A percentile compares a stretch with the other conserved stretches of the same genome.
Evolutionary conservation across 2,113 vertebrate genomes (phyloP).

Genomic region (Cacatua alba): DNA sequence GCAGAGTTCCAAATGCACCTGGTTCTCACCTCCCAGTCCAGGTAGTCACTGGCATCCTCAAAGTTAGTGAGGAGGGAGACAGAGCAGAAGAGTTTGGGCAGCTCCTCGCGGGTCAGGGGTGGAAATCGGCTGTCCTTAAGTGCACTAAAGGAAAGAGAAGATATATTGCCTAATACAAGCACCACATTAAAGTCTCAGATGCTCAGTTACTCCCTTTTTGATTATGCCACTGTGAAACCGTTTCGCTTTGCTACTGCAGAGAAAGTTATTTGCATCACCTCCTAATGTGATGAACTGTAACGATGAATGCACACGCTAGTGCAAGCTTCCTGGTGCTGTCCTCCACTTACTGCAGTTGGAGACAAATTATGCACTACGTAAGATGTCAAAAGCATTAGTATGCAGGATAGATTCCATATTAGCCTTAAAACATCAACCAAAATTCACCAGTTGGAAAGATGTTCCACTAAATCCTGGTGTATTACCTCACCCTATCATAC

Average conservation of each 20-base stretch:
- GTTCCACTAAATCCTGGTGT: not conserved
- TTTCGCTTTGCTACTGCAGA: not conserved
- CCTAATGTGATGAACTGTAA: not conserved
- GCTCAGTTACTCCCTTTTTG: not conserved
- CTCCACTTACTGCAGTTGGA: not conserved
- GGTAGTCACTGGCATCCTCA: conserved; percentile 86
- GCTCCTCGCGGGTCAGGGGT: conserved; percentile 86
- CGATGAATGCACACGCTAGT: not conserved
- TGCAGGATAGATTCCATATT: not conserved
- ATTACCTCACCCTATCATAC: not conserved
- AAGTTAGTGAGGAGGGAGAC: conserved; percentile 89
- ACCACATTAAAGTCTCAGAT: not conserved
- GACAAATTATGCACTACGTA: not conserved
- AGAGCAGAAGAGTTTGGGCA: conserved; percentile 88
- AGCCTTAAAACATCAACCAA: not conserved
- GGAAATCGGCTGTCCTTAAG: conserved; percentile 89
- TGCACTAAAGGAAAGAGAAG: conserved; percentile 76
- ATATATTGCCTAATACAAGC: not conserved
- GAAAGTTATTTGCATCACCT: not conserved
- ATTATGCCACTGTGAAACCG: not conserved
- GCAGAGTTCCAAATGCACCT: conserved; percentile 81
- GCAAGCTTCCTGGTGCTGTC: not conserved
- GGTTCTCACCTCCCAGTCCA: conserved; percentile 89
- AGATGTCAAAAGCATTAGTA: not conserved
- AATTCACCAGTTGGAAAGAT: not conserved